These are phyloP conservation scores for Tursiops truncatus DNA, from an alignment of 2,113 vertebrate species.

Conservation along the genomic window DNA sequence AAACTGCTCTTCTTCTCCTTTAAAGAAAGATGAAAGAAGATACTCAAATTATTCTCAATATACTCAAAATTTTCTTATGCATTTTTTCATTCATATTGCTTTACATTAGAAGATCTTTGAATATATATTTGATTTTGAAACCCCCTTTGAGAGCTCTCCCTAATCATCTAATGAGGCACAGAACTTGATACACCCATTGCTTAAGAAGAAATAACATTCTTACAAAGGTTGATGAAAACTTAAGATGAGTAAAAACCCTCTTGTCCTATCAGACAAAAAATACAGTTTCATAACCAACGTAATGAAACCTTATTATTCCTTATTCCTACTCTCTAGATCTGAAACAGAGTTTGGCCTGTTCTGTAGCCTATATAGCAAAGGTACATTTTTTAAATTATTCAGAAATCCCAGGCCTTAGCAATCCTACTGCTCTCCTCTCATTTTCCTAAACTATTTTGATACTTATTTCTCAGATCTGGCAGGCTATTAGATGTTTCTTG, in stretches of 20 bases:
- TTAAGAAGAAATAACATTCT: constrained; percentile 28
- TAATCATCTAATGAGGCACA: not conserved
- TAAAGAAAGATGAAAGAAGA: constrained; percentile 33
- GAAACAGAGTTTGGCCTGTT: not conserved
- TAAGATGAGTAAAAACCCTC: constrained; percentile 19
- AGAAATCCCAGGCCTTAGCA: not conserved
- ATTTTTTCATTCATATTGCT: not conserved
- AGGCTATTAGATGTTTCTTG: not conserved
- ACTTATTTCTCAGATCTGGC: constrained; percentile 27
- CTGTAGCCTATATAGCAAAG: not conserved
- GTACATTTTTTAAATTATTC: not conserved
- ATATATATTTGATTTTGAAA: constrained; percentile 20
- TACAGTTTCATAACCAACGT: not conserved
- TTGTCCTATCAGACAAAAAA: not conserved
- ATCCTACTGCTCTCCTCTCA: not conserved
- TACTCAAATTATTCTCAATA: not conserved
- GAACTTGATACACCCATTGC: not conserved
- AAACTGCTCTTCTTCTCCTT: not conserved
- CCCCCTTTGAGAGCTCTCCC: not conserved
- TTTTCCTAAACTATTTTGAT: constrained; percentile 39
- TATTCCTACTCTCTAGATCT: not conserved
- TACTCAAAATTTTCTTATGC: not conserved
- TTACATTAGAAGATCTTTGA: not conserved
- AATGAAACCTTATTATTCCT: not conserved
- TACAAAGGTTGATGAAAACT: constrained; percentile 12